Conservation (phyloP, 2,797 vertebrate species). For the Alosa sapidissima region DNA sequence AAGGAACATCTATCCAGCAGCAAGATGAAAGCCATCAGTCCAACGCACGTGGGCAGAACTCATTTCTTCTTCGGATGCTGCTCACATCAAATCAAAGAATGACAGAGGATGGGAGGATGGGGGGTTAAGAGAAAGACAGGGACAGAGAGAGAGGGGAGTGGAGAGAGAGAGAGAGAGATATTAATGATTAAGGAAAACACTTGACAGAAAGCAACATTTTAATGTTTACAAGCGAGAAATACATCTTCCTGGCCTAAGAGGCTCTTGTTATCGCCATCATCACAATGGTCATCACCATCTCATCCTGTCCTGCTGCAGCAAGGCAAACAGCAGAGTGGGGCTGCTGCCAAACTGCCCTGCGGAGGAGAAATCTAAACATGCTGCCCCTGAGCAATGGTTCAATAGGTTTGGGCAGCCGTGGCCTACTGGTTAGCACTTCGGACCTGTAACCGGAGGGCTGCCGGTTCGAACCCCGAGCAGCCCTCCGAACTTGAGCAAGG, state of each 20-base stretch:
- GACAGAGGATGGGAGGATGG: not conserved
- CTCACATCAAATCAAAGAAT: constrained; percentile 36
- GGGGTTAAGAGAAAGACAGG: not conserved
- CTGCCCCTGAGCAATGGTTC: not conserved
- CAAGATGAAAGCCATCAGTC: not conserved
- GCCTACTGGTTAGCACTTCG: too few species aligned
- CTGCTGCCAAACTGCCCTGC: constrained; percentile 17
- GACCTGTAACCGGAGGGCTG: too few species aligned
- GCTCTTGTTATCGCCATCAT: not conserved
- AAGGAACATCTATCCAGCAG: not conserved
- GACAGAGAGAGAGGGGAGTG: not conserved
- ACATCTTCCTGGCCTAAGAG: not conserved
- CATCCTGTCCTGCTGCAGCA: not conserved
- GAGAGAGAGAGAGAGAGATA: not conserved
- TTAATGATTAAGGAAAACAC: not conserved
- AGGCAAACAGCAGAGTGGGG: not conserved
- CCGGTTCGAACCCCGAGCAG: too few species aligned
- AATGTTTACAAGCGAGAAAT: not conserved
- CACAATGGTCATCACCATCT: not conserved
- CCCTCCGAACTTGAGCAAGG: too few species aligned
- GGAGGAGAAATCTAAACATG: not conserved
- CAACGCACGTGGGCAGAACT: constrained; percentile 33
- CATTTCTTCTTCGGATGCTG: constrained; percentile 68
- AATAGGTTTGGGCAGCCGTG: too few species aligned
- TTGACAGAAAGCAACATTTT: not conserved